Evolutionary conservation across 1,140 invertebrate species (phyloP).

Genomic region (Drosophila kurseongensis): DNA sequence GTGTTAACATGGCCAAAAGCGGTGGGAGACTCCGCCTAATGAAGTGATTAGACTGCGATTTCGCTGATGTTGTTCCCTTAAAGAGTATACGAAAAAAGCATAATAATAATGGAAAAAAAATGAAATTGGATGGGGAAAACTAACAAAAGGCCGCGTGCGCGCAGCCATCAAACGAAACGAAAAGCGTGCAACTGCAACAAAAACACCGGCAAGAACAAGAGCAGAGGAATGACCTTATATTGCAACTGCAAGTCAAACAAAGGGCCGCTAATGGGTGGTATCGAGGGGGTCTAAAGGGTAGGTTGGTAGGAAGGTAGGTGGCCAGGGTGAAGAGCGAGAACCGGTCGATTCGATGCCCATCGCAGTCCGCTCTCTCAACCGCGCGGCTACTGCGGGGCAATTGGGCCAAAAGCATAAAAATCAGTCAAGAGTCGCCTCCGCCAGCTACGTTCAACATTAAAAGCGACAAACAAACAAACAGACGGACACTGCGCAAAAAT

Average conservation of each 20-base stretch:
- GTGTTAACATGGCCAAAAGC: conserved; percentile 40
- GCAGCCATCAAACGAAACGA: conserved; percentile 79
- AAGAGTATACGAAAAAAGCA: conserved; percentile 42
- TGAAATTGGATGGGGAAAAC: conserved; percentile 58
- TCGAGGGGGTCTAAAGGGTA: conserved; percentile 19
- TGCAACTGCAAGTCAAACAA: conserved; percentile 81
- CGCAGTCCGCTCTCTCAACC: conserved; percentile 15
- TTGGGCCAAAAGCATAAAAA: conserved; percentile 83
- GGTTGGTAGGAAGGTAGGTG: conserved; percentile 3
- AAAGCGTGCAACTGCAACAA: conserved; percentile 72
- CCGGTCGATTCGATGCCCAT: conserved; percentile 62
- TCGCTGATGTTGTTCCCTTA: conserved; percentile 19
- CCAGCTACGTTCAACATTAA: conserved; percentile 66
- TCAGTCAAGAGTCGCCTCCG: conserved; percentile 78
- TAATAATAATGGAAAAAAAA: conserved; percentile 42
- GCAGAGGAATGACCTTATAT: conserved; percentile 82
- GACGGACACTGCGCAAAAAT: conserved; percentile 33
- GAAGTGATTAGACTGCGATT: conserved; percentile 48
- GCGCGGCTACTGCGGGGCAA: conserved; percentile 73
- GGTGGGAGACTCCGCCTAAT: conserved; percentile 26
- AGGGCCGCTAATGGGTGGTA: conserved; percentile 71
- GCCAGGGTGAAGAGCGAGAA: conserved; percentile 44
- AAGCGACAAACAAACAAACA: conserved; percentile 81
- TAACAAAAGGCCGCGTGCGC: conserved; percentile 79
- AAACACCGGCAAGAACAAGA: conserved; percentile 60